Base-by-base conservation (phyloP, 2,113 vertebrate species). In the Tringa solitaria region DNA sequence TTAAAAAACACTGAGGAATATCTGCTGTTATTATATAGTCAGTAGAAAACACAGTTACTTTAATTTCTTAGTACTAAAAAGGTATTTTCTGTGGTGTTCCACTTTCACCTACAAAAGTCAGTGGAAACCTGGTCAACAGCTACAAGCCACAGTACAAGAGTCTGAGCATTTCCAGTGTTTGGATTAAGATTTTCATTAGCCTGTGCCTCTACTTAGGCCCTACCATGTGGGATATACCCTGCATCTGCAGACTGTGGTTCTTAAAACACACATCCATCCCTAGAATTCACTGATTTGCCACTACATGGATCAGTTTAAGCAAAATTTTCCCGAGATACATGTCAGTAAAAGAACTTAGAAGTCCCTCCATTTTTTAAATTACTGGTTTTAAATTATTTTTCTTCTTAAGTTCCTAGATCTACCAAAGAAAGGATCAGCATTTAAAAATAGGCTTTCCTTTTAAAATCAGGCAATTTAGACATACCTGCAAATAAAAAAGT, bases 291-390 rank as follows among this genome's bases (percentile, higher is more conserved):
- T 32, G 14, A 37, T 75, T 48, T 67, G 16, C 8, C 28, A n/a
- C 21, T 50, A 41, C 12, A 28, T 37, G 12, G 14, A 21, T 61
- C 33, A 69, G 2, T 7, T 82, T 43, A 51, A 81, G 18, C 6
- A 92, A 90, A 89, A 61, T 33, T 85, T 9, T 6, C 7, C 3
- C 8, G 26, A 90, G 7, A 39, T 35, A 4, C 3, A 32, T 27
- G 18, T 53, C 19, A 45, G 7, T 6, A 28, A 74, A 59, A 81
- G 8, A 81, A 69, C 51, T 46, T 24, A n/a, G 4, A 68, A 68
- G 1, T 20, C 5, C 2, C 1, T 50, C 3, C 1, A 5, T 32
- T 26, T 33, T 41, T 11, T 9, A 0, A 10, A 23, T 30, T 26
- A 76, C 32, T 51, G 32, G 2, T 56, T 76, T 26, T 54, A 32